Conservation (phyloP, 2,888 invertebrate species). For the Xylophagus ater region DNA sequence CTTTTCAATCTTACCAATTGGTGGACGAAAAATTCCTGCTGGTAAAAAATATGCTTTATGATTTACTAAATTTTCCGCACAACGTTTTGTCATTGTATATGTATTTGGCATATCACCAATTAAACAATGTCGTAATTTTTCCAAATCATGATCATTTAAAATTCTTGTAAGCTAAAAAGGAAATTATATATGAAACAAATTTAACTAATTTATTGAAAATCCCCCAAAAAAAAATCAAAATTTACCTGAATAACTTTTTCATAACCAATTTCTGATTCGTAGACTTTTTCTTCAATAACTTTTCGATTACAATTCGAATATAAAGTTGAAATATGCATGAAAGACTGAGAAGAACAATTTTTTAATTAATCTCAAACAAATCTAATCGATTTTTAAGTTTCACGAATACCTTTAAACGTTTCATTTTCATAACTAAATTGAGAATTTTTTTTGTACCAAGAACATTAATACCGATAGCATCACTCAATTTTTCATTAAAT, state of each 20-base stretch:
- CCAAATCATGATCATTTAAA: slow-evolving; percentile 34
- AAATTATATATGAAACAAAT: slow-evolving; percentile 3
- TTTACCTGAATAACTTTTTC: slow-evolving; percentile 39
- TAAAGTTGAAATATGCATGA: slow-evolving; percentile 38
- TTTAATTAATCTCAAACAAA: not conserved
- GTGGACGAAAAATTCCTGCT: slow-evolving; percentile 39
- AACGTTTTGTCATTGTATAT: slow-evolving; percentile 40
- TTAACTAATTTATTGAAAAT: not conserved
- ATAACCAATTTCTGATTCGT: slow-evolving; percentile 39
- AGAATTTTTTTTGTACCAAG: slow-evolving; percentile 40
- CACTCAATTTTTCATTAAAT: slow-evolving; percentile 40
- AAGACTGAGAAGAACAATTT: slow-evolving; percentile 27
- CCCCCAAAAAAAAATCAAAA: not conserved
- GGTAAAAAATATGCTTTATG: slow-evolving; percentile 36
- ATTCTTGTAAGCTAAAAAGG: slow-evolving; percentile 32
- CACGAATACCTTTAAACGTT: slow-evolving; percentile 34
- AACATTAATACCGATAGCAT: slow-evolving; percentile 39
- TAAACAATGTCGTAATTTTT: slow-evolving; percentile 35
- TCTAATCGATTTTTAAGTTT: not conserved
- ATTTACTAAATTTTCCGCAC: slow-evolving; percentile 38
- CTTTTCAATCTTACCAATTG: slow-evolving; percentile 30
- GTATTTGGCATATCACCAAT: slow-evolving; percentile 39
- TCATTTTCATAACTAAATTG: slow-evolving; percentile 37
- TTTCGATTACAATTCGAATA: slow-evolving; percentile 40
- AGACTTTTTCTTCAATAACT: slow-evolving; percentile 37